Conservation (phyloP, 2,113 vertebrate species). For the Ailuropoda melanoleuca region DNA sequence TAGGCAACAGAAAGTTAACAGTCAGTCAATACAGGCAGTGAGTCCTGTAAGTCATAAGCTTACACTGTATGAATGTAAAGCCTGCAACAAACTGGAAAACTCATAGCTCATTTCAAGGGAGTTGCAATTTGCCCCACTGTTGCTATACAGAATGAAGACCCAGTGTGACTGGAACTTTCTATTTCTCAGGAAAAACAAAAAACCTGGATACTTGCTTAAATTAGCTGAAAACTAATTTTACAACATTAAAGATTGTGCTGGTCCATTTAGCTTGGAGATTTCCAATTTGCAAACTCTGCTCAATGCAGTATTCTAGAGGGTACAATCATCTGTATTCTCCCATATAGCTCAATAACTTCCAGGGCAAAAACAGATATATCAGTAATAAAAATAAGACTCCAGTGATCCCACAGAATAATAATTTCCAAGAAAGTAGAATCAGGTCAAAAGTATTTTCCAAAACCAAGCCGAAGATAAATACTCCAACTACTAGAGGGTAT, state of each 20-base stretch:
- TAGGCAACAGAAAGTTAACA: background rate
- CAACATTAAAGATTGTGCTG: background rate
- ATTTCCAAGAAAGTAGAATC: background rate
- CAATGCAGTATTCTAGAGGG: background rate
- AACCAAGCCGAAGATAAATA: slow-evolving; percentile 10
- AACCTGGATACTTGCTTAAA: background rate
- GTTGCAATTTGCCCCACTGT: background rate
- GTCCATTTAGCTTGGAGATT: background rate
- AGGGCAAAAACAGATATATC: background rate
- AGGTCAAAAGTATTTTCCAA: slow-evolving; percentile 31
- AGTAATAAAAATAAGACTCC: slow-evolving; percentile 42
- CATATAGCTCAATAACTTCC: background rate
- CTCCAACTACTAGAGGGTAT: background rate
- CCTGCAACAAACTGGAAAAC: background rate
- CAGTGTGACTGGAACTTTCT: background rate
- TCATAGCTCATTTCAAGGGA: background rate
- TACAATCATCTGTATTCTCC: background rate
- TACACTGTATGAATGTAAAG: background rate
- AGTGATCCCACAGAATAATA: background rate
- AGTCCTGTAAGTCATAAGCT: background rate
- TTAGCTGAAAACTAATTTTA: background rate
- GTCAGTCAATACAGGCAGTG: background rate
- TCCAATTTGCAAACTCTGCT: background rate
- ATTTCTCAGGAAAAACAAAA: slow-evolving; percentile 22
- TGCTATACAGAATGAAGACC: background rate